phyloP scores from a whole-genome alignment of 2,888 invertebrate species.

The Agonopterix heracliana region DNA sequence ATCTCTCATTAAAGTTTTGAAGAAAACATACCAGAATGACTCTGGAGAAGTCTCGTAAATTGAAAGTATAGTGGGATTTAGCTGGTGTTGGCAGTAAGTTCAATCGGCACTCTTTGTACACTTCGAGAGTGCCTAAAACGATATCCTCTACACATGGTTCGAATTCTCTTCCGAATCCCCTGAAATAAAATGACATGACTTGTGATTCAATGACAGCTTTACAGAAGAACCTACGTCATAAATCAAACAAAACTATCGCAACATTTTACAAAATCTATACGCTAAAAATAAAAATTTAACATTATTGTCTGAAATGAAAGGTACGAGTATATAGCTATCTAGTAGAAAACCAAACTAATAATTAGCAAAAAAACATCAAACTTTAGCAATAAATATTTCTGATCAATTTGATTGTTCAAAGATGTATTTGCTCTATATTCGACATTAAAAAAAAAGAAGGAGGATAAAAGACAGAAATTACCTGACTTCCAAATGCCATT shows the following conservation, averaged over 20 bases:
- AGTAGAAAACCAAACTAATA: no score
- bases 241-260: background rate
- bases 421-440: background rate
- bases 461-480: no score
- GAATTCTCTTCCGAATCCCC: slow-evolving; percentile 96
- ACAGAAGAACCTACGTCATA: background rate
- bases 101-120: slow-evolving; percentile 89
- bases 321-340: no score
- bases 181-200: slow-evolving; percentile 42
- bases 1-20: no score
- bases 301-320: no score
- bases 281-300: no score
- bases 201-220: background rate
- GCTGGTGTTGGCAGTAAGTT: slow-evolving; percentile 93
- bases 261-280: no score
- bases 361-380: no score
- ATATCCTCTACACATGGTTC: slow-evolving; percentile 94
- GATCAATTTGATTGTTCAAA: background rate
- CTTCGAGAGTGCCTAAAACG: slow-evolving; percentile 88
- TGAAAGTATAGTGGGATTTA: slow-evolving; percentile 96
- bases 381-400: no score
- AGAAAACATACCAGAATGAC: slow-evolving; percentile 83
- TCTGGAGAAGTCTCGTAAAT: slow-evolving; percentile 94
- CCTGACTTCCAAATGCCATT: slow-evolving; percentile 96
- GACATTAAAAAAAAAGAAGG: no score